Evolutionary conservation across 2,797 vertebrate genomes (phyloP), one percentile per base, ranked within the genome.

Genomic region (Gastrophryne carolinensis): DNA sequence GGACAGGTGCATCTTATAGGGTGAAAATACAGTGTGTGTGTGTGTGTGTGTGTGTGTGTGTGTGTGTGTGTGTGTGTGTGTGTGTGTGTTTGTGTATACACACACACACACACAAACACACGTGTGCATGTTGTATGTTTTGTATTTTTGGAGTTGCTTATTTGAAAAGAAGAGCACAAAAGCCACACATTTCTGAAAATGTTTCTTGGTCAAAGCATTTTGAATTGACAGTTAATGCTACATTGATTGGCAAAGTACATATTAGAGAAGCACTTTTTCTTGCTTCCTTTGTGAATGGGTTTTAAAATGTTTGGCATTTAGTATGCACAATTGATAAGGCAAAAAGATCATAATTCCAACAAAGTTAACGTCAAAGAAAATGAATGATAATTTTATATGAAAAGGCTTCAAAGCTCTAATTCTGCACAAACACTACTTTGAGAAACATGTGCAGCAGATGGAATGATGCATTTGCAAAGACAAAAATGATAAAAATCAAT

Each of bases 331-430:
- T 17, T 19, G 7, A 71, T 49, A 10, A 49, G 29, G 5, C 4
- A 15, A 39, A 60, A 70, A 30, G n/a, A n/a, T n/a, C n/a, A n/a
- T 47, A 1, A 19, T 58, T 32, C 15, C 39, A 71, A 71, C 19
- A 15, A 53, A 49, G 13, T 50, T 17, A 60, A 60, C 39, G 35
- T 60, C 54, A 71, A 71, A 71, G 68, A 60, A 57, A 58, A 70
- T 27, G 24, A 56, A 56, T 21, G 26, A 2, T 58, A 57, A 24
- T 66, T 19, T 34, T 21, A 6, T 34, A 13, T 1, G 30, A 6
- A 24, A 24, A 47, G 8, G 17, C 54, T 58, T 47, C 17, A 56
- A 69, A 39, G 52, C 66, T 17, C n/a, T 27, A 54, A 54, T 39
- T 54, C 19, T 9, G 23, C 35, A 54, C 17, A 64, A 32, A 50